Base-by-base conservation (phyloP, 2,113 vertebrate species). In the Mastomys coucha region DNA sequence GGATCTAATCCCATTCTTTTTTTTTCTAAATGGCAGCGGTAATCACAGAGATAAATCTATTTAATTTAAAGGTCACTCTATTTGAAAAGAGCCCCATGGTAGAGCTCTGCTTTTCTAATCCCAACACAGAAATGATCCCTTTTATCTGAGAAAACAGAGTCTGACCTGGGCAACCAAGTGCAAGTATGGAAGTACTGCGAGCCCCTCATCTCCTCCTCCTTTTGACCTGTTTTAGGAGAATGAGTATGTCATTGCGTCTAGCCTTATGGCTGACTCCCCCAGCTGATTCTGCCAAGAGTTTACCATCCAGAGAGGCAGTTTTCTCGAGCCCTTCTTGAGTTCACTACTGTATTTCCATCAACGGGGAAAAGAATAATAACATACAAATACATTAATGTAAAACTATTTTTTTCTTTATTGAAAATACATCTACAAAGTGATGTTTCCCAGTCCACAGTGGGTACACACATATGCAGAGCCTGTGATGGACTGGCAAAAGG, bases 391-490 rank as follows among this genome's bases (percentile, higher is more conserved):
- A 85, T 96, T 96, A 97, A 98, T 99, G 98, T 98, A 98, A 99
- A 99, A 98, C 98, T 99, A 99, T 98, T 98, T 98, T 98, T 95
- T 96, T 95, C 97, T 98, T 99, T 98, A 99, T 98, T 99, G 98
- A 98, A 99, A 99, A 99, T 98, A 98, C 98, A 98, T 98, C 99
- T 99, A 99, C 98, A 99, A 98, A 98, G 98, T 98, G 98, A 98
- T 95, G 96, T 96, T 98, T 98, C 95, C 98, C 98, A 98, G 97
- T 97, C 98, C 98, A 97, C 95, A 91, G 96, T 93, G 97, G 98
- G 91, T 97, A 95, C 97, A 97, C 77, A 75, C 6, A 91, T 82
- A 96, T 97, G 97, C 97, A 97, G 92, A 98, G 97, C 98, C 98
- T 87, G 63, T 91, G 92, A 96, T 77, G 94, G 86, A 91, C 96